A percentile compares a stretch with the other conserved stretches of the same genome.
Evolutionary conservation across 2,888 invertebrate genomes (phyloP).

Genomic region (Acanthoscelides obtectus): DNA sequence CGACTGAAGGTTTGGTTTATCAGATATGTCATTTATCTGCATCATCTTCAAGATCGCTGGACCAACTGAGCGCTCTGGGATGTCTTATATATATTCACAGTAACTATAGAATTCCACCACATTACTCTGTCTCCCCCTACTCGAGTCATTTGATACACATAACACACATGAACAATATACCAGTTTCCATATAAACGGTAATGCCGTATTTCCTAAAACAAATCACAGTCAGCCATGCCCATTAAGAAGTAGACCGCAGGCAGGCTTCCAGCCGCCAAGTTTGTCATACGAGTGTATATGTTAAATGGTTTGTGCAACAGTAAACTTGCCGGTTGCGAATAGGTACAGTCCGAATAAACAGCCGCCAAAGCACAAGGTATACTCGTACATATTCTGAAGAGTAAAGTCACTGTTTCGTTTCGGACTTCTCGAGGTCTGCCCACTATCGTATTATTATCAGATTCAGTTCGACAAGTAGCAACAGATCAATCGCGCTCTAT

Average conservation of each 20-base stretch:
- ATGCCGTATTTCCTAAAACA: neutral
- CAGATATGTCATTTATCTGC: too few species aligned
- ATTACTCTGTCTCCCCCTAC: neutral
- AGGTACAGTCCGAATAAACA: neutral
- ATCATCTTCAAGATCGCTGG: too few species aligned
- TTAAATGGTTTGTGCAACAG: conserved; percentile 48
- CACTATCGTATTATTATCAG: too few species aligned
- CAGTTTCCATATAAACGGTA: neutral
- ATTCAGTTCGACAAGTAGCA: too few species aligned
- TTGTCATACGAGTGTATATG: conserved; percentile 42
- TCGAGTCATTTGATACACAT: neutral
- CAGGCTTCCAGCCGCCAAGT: conserved; percentile 28
- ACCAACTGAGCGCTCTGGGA: too few species aligned
- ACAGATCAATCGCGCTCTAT: too few species aligned
- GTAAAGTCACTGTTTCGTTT: too few species aligned
- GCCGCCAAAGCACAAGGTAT: too few species aligned
- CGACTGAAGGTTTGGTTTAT: too few species aligned
- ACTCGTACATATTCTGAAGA: too few species aligned
- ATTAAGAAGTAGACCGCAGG: neutral
- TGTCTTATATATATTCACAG: too few species aligned
- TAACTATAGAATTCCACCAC: neutral
- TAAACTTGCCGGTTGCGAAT: conserved; percentile 27
- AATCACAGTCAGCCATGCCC: neutral
- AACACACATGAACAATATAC: neutral
- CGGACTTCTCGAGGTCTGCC: too few species aligned